Conservation (phyloP, 2,888 invertebrate genomes). For the Brachyptera putata region DNA sequence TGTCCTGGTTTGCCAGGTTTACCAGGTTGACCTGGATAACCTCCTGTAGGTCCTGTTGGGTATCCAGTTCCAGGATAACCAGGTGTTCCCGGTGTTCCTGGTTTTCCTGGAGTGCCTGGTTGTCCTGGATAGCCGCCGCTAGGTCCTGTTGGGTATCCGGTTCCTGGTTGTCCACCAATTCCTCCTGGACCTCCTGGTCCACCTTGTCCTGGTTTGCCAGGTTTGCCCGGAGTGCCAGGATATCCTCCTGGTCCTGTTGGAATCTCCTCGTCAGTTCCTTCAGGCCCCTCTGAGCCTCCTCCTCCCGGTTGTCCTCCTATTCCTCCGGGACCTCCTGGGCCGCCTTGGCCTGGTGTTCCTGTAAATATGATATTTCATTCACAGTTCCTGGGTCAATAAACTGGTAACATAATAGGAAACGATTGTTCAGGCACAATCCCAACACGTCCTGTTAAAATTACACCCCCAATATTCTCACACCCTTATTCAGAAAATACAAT, state of each 20-base stretch:
- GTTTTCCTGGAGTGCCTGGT: conserved; percentile 40
- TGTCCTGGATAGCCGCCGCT: conserved; percentile 46
- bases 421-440: no score
- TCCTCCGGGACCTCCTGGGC: conserved; percentile 34
- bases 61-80: conserved; percentile 40
- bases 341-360: conserved; percentile 34
- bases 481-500: no score
- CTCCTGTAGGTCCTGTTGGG: conserved; percentile 35
- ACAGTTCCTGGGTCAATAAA: no score
- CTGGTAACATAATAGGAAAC: no score
- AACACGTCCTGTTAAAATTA: no score
- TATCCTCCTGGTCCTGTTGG: conserved; percentile 36
- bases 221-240: conserved; percentile 21
- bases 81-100: conserved; percentile 29
- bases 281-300: conserved; percentile 33
- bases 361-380: no score
- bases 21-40: conserved; percentile 40
- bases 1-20: conserved; percentile 28
- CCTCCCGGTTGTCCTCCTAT: conserved; percentile 33
- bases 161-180: conserved; percentile 33
- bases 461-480: no score
- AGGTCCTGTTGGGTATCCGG: no score
- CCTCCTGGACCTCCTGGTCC: conserved; percentile 37
- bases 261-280: conserved; percentile 35
- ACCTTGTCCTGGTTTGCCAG: conserved; percentile 35